Percentiles rank a stretch among this genome's conserved stretches.
These are phyloP conservation scores for Eumaeus atala DNA, from an alignment of 1,140 invertebrate genomes.

Conservation along the genomic window DNA sequence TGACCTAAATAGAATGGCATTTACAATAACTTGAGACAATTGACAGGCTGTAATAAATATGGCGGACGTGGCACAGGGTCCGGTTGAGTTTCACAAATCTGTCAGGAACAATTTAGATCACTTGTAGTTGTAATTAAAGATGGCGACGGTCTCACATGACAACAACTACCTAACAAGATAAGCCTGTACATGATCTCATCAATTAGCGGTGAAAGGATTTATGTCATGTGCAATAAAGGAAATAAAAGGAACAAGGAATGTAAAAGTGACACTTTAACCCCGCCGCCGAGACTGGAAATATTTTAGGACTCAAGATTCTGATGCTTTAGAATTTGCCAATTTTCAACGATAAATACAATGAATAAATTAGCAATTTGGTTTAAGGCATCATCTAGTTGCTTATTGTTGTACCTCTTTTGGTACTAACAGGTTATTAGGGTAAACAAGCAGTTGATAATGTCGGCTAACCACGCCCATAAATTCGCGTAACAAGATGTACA, in stretches of 20 bases:
- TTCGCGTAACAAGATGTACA: too few species aligned
- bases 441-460: too few species aligned
- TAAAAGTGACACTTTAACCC: background rate
- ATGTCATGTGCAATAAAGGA: too few species aligned
- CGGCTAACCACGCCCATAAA: too few species aligned
- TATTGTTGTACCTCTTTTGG: too few species aligned
- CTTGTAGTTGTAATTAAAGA: conserved; percentile 14
- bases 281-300: too few species aligned
- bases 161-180: conserved; percentile 11
- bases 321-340: too few species aligned
- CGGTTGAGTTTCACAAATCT: conserved; percentile 15
- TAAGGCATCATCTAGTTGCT: too few species aligned
- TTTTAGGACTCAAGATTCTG: too few species aligned
- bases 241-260: background rate
- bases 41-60: background rate
- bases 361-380: too few species aligned
- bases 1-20: conserved; percentile 6
- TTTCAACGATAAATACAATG: too few species aligned
- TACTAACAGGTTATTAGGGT: too few species aligned
- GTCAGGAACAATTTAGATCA: conserved; percentile 26
- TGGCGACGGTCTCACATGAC: conserved; percentile 1
- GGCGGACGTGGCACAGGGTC: background rate
- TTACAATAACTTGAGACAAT: conserved; percentile 3
- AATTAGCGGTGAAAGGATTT: conserved; percentile 9
- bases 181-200: conserved; percentile 14